Conservation (phyloP, 1,140 invertebrate genomes). For the Drosophila melanica region DNA sequence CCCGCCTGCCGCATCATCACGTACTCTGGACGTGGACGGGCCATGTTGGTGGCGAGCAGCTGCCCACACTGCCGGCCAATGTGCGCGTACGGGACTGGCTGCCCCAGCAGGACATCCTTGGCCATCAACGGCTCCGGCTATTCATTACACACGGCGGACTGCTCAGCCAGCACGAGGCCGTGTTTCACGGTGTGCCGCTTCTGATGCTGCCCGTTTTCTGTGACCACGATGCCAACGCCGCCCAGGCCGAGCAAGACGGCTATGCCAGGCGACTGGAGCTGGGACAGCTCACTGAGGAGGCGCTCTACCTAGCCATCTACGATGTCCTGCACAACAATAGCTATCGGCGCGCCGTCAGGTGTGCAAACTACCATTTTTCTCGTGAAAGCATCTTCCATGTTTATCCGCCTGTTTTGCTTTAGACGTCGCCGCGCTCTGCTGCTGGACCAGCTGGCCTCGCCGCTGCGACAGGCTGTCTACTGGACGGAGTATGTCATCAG, state of each 20-base stretch:
- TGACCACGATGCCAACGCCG: constrained; percentile 90
- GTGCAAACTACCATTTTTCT: constrained; percentile 24
- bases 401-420: constrained; percentile 37
- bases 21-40: constrained; percentile 90
- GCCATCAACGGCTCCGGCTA: constrained; percentile 88
- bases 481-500: constrained; percentile 88
- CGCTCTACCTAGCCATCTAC: constrained; percentile 82
- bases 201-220: constrained; percentile 89
- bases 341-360: constrained; percentile 80
- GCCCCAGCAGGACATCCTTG: constrained; percentile 91
- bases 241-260: constrained; percentile 87
- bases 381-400: constrained; percentile 47
- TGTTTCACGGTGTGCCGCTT: constrained; percentile 90
- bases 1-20: constrained; percentile 87
- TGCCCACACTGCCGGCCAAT: constrained; percentile 86
- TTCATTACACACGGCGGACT: constrained; percentile 93
- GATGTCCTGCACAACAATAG: constrained; percentile 84
- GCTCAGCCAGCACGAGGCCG: constrained; percentile 90
- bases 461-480: constrained; percentile 86
- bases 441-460: constrained; percentile 86
- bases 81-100: constrained; percentile 89
- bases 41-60: constrained; percentile 86
- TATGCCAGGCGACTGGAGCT: constrained; percentile 85
- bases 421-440: constrained; percentile 84
- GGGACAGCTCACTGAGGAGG: constrained; percentile 78